Conservation (phyloP, 2,113 vertebrate genomes). For the Prunella himalayana region DNA sequence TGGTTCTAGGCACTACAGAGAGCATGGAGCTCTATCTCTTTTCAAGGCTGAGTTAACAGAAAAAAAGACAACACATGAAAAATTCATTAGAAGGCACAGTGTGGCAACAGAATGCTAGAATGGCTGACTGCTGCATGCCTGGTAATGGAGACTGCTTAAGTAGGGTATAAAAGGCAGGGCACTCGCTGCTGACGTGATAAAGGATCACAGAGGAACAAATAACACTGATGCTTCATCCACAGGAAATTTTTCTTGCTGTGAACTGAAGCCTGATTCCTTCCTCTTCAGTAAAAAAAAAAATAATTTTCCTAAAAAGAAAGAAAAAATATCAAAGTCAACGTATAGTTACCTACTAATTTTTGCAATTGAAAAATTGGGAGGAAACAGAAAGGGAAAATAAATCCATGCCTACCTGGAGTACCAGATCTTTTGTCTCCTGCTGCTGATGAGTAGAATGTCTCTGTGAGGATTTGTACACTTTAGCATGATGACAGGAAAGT, state of each 20-base stretch:
- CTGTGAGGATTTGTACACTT: constrained; percentile 4
- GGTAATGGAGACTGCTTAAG: neutral
- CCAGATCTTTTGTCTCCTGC: neutral
- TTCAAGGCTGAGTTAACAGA: neutral
- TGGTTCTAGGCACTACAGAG: neutral
- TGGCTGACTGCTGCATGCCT: neutral
- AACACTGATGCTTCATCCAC: neutral
- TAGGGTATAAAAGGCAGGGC: neutral
- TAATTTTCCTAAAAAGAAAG: neutral
- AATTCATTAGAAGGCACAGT: constrained; percentile 4
- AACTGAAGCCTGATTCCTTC: neutral
- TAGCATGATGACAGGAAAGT: neutral
- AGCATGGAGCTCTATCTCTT: neutral
- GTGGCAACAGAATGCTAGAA: neutral
- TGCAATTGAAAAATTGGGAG: neutral
- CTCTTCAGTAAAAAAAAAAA: neutral
- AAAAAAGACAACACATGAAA: constrained; percentile 15
- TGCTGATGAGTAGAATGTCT: neutral
- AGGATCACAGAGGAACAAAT: neutral
- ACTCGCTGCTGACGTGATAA: neutral
- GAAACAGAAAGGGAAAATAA: neutral
- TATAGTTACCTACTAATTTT: neutral
- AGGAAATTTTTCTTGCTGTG: neutral
- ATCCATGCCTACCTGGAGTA: neutral
- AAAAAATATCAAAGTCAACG: neutral